Conservation (phyloP, 2,888 invertebrate genomes). For the Dicycla oo region DNA sequence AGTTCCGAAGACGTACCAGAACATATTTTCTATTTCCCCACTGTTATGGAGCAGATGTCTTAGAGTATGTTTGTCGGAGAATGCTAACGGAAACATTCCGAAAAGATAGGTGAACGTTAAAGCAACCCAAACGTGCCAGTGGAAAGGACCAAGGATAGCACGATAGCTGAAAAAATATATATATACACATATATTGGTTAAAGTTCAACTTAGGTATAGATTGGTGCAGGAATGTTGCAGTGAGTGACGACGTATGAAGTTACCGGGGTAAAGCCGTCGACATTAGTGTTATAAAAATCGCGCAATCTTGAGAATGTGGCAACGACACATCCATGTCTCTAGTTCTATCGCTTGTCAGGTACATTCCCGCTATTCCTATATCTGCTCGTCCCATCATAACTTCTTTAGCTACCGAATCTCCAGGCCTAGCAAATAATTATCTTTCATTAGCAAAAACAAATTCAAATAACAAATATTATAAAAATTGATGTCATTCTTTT, state of each 20-base stretch:
- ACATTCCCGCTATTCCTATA: conserved; percentile 93
- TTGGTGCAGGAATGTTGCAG: not conserved
- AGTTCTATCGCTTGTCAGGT: conserved; percentile 90
- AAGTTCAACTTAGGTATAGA: not conserved
- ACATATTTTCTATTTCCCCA: conserved; percentile 95
- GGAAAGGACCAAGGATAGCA: conserved; percentile 95
- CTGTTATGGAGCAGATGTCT: conserved; percentile 92
- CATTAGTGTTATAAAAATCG: conserved; percentile 93
- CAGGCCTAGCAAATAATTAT: conserved; percentile 82
- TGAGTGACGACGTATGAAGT: not conserved
- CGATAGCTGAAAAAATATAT: conserved; percentile 92
- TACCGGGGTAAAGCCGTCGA: conserved; percentile 94
- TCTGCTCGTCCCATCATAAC: conserved; percentile 90
- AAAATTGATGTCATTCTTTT: conserved; percentile 17
- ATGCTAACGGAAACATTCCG: conserved; percentile 93
- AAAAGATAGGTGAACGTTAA: conserved; percentile 93
- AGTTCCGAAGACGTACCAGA: conserved; percentile 96
- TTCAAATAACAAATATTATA: not conserved
- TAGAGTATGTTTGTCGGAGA: conserved; percentile 93
- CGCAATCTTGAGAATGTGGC: conserved; percentile 94
- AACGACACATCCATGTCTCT: conserved; percentile 91
- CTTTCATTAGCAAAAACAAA: not conserved
- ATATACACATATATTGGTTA: conserved; percentile 24
- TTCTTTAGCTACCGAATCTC: conserved; percentile 91
- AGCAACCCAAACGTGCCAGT: conserved; percentile 95